Evolutionary conservation across 2,888 invertebrate species (phyloP), one percentile per base, ranked within the genome.

Genomic region (Caenorhabditis sulstoni): DNA sequence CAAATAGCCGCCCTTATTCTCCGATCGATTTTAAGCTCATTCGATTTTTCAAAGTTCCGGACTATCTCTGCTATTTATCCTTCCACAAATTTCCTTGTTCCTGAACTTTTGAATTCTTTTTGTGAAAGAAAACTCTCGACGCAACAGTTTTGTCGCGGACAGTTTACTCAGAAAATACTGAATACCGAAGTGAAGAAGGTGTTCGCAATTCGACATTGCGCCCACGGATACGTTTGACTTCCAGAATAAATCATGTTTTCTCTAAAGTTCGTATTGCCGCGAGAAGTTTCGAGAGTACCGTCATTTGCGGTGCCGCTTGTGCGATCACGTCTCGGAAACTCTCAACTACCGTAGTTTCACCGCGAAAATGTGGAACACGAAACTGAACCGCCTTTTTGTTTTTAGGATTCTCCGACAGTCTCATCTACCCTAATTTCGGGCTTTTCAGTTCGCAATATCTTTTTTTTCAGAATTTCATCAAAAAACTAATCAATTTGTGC

Each of bases 201-300:
- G 4, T 66, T 66, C 23, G 66, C 29, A 7, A 66, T 66, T 12
- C 14, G 66, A 23, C 66, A 66, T 18, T 66, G 66, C 35, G 66
- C 66, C 1, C 66, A 66, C 18, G 53, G 66, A 23, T 66, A 66
- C 44, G 55, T 47, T 29, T 61, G 16, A 61, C 14, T 55, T 50
- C 22, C 3, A 7, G 5, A 14, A 49, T 20, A 49, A 20, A 49
- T 29, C 3, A 5, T 29, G 29, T 29, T 29, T n/a, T n/a, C n/a
- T n/a, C n/a, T n/a, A n/a, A n/a, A n/a, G n/a, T 29, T 29, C 7
- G 29, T 3, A 29, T 29, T 29, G 3, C 7, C 29, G 29, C 7
- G 29, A 29, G 29, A 29, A 29, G 7, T 5, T 29, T 29, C 29
- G 29, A 29, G 29, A 29, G 7, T 29, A 7, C 7, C 29, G 29